Evolutionary conservation across 1,140 invertebrate species (phyloP), one percentile per base, ranked within the genome.

Genomic region (Drosophila dunni): DNA sequence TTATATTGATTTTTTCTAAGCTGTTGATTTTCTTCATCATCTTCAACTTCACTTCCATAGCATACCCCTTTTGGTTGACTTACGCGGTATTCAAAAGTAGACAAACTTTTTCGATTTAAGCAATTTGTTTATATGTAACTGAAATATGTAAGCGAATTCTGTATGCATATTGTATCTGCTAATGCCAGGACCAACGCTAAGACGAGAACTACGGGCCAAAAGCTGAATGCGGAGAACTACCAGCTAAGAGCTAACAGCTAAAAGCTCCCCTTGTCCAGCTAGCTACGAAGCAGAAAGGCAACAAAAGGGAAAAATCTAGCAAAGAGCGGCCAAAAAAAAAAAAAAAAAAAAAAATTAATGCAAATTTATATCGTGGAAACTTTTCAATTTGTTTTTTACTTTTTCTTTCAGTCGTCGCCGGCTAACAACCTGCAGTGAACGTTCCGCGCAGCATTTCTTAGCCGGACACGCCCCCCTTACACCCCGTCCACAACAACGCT

Each of bases 71-170:
- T 8, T 1, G 17, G 17, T 20, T 20, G 17, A 11, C 33, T 50
- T 51, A 11, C 44, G 9, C 33, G 46, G 40, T 45, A 60, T 51
- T n/a, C 56, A 71, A 80, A 67, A 51, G 48, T 46, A 69, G 57
- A 11, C 71, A 80, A 89, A 89, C 70, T 89, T 89, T 89, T 89
- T 89, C 84, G 81, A 89, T 89, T 89, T 89, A 81, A 88, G 80
- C 78, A 75, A 81, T 89, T 88, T 84, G 83, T 78, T 60, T 67
- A 51, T 40, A 58, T 64, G 42, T 71, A 51, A 29, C 53, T 40
- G 15, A 40, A 38, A 56, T 56, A 56, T 56, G 53, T 40, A 50
- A 24, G 61, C 1, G 0, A 40, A 50, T 11, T 60, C 48, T 34
- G 50, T 58, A 51, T 75, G 44, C 34, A 57, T 63, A 45, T 17